Conservation (phyloP, 2,797 vertebrate genomes). For the Gambelia wislizenii region DNA sequence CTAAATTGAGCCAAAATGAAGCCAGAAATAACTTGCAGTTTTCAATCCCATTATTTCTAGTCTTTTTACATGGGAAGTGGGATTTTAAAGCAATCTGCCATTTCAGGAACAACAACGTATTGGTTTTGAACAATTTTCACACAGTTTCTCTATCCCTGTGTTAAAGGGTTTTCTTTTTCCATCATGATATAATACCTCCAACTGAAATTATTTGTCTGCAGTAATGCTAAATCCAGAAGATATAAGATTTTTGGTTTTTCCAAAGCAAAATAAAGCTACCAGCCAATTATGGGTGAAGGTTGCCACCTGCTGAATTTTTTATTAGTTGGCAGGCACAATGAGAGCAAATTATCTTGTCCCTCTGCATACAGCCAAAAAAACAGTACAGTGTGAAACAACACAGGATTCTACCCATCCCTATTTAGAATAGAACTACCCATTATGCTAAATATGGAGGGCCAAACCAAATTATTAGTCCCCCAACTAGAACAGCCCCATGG, state of each 20-base stretch:
- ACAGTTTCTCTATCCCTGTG: neutral
- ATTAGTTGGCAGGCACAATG: slow-evolving; percentile 52
- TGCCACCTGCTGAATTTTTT: slow-evolving; percentile 51
- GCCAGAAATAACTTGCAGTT: too few relatives aligned
- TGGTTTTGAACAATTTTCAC: too few relatives aligned
- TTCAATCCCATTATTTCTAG: too few relatives aligned
- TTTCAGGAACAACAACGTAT: too few relatives aligned
- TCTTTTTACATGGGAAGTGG: too few relatives aligned
- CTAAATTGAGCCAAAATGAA: too few relatives aligned
- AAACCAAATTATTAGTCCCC: neutral
- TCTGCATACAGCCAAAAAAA: slow-evolving; percentile 32
- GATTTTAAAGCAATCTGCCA: too few relatives aligned
- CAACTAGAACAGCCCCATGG: too few relatives aligned
- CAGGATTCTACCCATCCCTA: neutral
- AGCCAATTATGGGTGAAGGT: slow-evolving; percentile 28
- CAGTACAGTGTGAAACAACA: neutral
- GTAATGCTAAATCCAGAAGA: neutral
- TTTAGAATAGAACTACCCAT: neutral
- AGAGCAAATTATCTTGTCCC: slow-evolving; percentile 36
- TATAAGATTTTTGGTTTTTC: slow-evolving; percentile 20
- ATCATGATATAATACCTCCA: neutral
- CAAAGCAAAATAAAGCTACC: slow-evolving; percentile 39
- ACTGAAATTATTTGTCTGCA: slow-evolving; percentile 38
- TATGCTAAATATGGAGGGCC: neutral
- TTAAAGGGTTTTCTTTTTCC: slow-evolving; percentile 1